phyloP scores from a whole-genome alignment of 1,140 invertebrate species.

The Neodiprion lecontei region DNA sequence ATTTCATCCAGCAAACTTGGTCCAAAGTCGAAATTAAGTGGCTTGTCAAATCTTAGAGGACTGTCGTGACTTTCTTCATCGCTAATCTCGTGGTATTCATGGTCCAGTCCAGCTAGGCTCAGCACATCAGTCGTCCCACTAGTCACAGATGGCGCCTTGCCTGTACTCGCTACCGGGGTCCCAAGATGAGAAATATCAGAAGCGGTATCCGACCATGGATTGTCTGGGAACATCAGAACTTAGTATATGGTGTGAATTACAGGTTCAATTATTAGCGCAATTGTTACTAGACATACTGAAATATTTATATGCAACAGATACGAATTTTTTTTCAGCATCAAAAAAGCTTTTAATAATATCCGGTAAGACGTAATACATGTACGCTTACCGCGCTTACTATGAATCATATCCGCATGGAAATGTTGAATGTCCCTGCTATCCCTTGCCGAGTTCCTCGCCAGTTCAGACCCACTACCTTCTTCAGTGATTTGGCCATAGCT shows the following conservation, averaged over 20 bases:
- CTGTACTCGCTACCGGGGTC: constrained; percentile 33
- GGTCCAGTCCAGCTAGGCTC: constrained; percentile 59
- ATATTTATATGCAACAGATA: constrained; percentile 18
- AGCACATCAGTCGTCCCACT: constrained; percentile 43
- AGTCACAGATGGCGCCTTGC: constrained; percentile 40
- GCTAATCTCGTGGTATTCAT: constrained; percentile 93
- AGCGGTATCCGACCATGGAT: constrained; percentile 51
- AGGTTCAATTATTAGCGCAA: not conserved
- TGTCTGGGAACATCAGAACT: constrained; percentile 40
- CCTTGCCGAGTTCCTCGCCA: constrained; percentile 51
- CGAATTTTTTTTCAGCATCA: constrained; percentile 1
- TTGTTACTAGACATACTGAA: not conserved
- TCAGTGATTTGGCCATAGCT: constrained; percentile 56
- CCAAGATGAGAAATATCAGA: constrained; percentile 51
- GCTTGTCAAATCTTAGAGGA: constrained; percentile 56
- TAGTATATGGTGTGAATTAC: too few species aligned
- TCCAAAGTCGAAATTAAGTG: constrained; percentile 82
- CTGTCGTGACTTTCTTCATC: constrained; percentile 78
- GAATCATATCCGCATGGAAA: constrained; percentile 39
- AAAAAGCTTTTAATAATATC: constrained; percentile 6
- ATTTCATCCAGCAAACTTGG: constrained; percentile 95
- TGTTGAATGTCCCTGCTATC: constrained; percentile 42
- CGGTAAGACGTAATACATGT: constrained; percentile 3
- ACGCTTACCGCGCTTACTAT: constrained; percentile 50
- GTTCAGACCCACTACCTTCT: constrained; percentile 58